Conservation (phyloP, 2,797 vertebrate species). For the Mormyrops boulengeri region DNA sequence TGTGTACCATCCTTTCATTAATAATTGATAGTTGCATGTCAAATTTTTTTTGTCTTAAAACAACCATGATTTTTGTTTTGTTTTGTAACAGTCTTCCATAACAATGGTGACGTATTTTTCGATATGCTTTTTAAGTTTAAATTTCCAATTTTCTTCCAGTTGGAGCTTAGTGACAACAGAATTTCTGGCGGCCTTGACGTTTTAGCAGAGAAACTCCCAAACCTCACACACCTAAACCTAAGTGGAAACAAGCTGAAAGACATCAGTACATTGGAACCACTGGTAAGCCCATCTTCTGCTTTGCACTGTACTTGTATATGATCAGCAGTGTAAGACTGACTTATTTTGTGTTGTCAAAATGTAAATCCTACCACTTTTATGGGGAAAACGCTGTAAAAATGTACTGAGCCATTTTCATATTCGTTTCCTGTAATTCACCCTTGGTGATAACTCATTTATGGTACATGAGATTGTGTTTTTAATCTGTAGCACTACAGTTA, state of each 20-base stretch:
- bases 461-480: not conserved
- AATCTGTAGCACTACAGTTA: not conserved
- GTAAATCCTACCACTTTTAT: not conserved
- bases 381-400: not conserved
- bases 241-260: slow-evolving; percentile 94
- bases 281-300: slow-evolving; percentile 64
- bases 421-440: not conserved
- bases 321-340: not conserved
- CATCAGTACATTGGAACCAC: slow-evolving; percentile 86
- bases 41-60: not conserved
- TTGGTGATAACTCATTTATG: not conserved
- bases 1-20: not conserved
- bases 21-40: not conserved
- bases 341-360: not conserved
- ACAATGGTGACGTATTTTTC: not conserved
- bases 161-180: slow-evolving; percentile 90
- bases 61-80: not conserved
- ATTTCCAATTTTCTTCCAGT: slow-evolving; percentile 52
- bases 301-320: not conserved
- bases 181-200: slow-evolving; percentile 83
- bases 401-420: not conserved
- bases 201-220: slow-evolving; percentile 86
- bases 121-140: not conserved
- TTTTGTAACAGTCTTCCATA: not conserved
- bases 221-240: slow-evolving; percentile 87